Evolutionary conservation across 2,113 vertebrate genomes (phyloP).

Genomic region (Ophthalmolycus amberensis): DNA sequence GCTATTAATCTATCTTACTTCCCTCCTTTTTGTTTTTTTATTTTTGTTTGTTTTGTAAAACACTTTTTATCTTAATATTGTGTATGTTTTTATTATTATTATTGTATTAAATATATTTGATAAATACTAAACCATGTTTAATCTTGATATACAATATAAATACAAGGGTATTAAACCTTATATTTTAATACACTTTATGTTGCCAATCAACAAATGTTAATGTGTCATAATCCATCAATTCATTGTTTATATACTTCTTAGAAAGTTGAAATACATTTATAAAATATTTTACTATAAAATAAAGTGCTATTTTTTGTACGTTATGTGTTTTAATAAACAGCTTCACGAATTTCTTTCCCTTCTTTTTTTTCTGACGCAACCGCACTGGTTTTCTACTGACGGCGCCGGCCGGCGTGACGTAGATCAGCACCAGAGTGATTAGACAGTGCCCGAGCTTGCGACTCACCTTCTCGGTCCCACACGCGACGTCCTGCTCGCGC

Average conservation of each 20-base stretch:
- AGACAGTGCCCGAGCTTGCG: slow-evolving; percentile 21
- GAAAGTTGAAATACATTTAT: neutral
- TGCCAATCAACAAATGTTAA: neutral
- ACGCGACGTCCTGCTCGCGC: neutral
- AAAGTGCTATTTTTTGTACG: neutral
- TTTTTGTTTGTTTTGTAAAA: neutral
- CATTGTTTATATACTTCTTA: neutral
- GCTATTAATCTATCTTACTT: no score
- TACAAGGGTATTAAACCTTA: neutral
- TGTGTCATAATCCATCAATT: neutral
- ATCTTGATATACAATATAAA: neutral
- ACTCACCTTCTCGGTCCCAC: neutral
- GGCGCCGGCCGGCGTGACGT: slow-evolving; percentile 34
- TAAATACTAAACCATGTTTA: neutral
- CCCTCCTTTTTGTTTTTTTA: no score
- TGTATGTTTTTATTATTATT: neutral
- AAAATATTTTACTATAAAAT: neutral
- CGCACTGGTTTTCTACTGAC: neutral
- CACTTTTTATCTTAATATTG: no score
- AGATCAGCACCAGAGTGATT: slow-evolving; percentile 14
- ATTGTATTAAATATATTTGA: neutral
- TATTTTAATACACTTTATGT: neutral
- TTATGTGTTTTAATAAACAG: neutral
- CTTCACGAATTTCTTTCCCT: no score
- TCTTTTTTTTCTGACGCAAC: neutral